Evolutionary conservation across 2,888 invertebrate genomes (phyloP).

Genomic region (Platerodrilus igneus): DNA sequence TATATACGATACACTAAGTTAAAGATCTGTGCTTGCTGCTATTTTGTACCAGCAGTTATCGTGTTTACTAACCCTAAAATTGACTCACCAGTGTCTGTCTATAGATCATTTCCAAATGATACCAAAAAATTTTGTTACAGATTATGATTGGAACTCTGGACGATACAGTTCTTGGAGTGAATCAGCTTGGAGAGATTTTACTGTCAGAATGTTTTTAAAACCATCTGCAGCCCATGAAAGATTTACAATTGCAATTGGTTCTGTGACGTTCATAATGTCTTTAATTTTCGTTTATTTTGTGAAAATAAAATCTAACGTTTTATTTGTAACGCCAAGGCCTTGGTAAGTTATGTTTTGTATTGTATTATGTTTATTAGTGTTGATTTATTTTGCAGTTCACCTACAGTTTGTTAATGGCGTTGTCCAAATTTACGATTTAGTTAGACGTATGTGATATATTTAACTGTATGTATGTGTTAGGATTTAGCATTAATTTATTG

Average conservation of each 20-base stretch:
- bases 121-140: too few relatives aligned
- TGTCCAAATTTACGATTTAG: too few relatives aligned
- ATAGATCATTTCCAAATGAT: too few relatives aligned
- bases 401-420: conserved; percentile 29
- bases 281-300: conserved; percentile 53
- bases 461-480: too few relatives aligned
- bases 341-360: conserved; percentile 14
- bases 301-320: conserved; percentile 49
- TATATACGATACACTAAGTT: too few relatives aligned
- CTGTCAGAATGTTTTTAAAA: conserved; percentile 72
- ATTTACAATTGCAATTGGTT: conserved; percentile 53
- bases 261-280: conserved; percentile 49
- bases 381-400: conserved; percentile 24
- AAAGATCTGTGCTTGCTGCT: too few relatives aligned
- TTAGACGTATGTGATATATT: too few relatives aligned
- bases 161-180: conserved; percentile 85
- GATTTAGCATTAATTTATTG: too few relatives aligned
- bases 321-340: conserved; percentile 41
- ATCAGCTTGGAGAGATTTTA: conserved; percentile 74
- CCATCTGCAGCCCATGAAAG: conserved; percentile 59
- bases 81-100: too few relatives aligned
- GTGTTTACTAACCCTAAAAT: too few relatives aligned
- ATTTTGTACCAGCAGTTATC: too few relatives aligned
- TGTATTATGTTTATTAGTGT: background rate
- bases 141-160: conserved; percentile 72